A percentile compares a stretch with the other conserved stretches of the same genome.
Evolutionary conservation across 2,797 vertebrate species (phyloP).

Genomic region (Pogonophryne albipinna): DNA sequence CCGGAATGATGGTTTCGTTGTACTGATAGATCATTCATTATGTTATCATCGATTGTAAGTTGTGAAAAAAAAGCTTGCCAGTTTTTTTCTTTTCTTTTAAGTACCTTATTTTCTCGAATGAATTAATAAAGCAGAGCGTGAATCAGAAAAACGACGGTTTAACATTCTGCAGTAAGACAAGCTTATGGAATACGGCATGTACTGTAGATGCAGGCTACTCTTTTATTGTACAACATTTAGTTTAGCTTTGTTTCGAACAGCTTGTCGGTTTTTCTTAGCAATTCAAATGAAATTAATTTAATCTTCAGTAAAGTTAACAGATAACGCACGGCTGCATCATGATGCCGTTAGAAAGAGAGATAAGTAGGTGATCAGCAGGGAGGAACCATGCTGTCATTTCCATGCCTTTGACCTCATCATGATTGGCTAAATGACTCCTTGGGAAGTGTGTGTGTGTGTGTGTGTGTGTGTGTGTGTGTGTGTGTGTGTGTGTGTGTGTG

Average conservation of each 20-base stretch:
- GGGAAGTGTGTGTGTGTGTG: background rate
- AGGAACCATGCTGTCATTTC: background rate
- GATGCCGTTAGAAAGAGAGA: conserved; percentile 11
- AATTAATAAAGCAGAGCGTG: background rate
- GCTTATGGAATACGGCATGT: no score
- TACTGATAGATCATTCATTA: background rate
- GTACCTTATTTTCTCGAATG: conserved; percentile 7
- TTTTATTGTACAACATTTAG: background rate
- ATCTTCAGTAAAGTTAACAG: conserved; percentile 5
- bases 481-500: background rate
- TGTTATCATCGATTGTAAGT: background rate
- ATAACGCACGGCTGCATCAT: conserved; percentile 9
- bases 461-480: background rate
- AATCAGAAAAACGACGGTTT: background rate
- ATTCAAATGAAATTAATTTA: conserved; percentile 31
- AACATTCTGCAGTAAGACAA: background rate
- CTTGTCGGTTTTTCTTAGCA: conserved; percentile 8
- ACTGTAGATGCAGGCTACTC: background rate
- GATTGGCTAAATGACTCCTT: conserved; percentile 22
- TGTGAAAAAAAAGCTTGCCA: background rate
- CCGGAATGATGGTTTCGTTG: background rate
- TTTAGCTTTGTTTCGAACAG: conserved; percentile 6
- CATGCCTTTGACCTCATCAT: conserved; percentile 5
- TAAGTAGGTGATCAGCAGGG: conserved; percentile 11
- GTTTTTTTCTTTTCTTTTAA: background rate